phyloP scores from a whole-genome alignment of 2,797 vertebrate species.

The Tympanoctomys barrerae region DNA sequence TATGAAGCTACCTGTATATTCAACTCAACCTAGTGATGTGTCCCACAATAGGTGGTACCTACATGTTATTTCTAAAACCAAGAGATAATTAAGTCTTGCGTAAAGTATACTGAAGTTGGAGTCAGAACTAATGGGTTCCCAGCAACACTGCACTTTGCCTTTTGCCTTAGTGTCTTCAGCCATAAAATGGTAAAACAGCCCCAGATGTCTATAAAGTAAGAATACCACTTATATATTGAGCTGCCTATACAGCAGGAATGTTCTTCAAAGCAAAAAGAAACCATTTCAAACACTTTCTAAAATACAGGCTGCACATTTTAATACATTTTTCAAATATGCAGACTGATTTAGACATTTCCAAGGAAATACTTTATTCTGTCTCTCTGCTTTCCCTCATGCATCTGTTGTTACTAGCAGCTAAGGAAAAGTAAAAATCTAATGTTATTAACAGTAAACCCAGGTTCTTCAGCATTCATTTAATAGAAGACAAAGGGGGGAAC shows the following conservation, averaged over 20 bases:
- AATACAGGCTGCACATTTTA: constrained; percentile 74
- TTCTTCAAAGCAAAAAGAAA: constrained; percentile 68
- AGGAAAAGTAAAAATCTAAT: constrained; percentile 71
- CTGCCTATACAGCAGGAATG: not conserved
- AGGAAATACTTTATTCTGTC: constrained; percentile 73
- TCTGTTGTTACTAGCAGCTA: constrained; percentile 75
- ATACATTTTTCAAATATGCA: constrained; percentile 77
- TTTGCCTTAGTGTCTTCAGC: not conserved
- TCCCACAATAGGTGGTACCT: not conserved
- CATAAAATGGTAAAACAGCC: constrained; percentile 52
- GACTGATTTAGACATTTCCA: constrained; percentile 78
- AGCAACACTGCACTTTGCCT: not conserved
- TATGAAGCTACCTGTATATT: constrained; percentile 9
- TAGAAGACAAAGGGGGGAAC: not conserved
- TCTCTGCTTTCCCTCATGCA: constrained; percentile 74
- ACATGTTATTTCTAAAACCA: constrained; percentile 18
- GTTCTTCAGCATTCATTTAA: not conserved
- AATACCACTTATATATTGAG: not conserved
- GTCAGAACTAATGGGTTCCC: constrained; percentile 21
- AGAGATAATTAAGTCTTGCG: constrained; percentile 22
- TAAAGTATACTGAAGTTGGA: constrained; percentile 6
- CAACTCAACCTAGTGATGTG: constrained; percentile 31
- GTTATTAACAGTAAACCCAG: constrained; percentile 45
- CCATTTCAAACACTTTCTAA: constrained; percentile 72
- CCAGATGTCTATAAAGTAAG: not conserved